Evolutionary conservation across 2,113 vertebrate genomes (phyloP), one percentile per base, ranked within the genome.

Genomic region (Etheostoma cragini): DNA sequence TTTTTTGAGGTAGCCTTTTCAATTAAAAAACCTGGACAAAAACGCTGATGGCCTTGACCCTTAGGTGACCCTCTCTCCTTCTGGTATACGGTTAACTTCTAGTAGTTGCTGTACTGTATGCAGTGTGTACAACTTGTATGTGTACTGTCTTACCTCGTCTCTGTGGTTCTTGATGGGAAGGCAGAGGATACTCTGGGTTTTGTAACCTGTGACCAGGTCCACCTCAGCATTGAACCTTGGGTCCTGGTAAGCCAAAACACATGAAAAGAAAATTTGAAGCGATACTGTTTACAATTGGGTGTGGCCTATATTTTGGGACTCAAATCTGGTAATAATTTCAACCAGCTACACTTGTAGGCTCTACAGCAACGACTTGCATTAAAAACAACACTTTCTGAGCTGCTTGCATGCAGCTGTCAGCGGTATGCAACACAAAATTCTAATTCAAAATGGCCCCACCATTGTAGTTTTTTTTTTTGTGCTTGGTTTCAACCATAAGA

Each of bases 151-250:
- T 91, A 99, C 98, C 96, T 99, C 97, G 21, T 97, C 96, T 87
- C 95, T 95, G 52, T 99, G 98, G 89, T 99, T 99, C 94, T 99
- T 99, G 93, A 99, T 99, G 45, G 98, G 98, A 96, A 99, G 96
- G 88, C 98, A 99, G 61, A 99, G 96, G 86, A 99, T 98, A 75
- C 97, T 99, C 76, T 99, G 97, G 26, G 98, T 99, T 94, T 95
- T 98, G 92, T 99, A 99, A 1, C 98, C 98, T 42, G 98, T 99
- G 93, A 99, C 98, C 91, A 97, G 96, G 94, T 99, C 98, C 6
- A 99, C 97, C 92, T 99, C 98, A 30, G 98, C 98, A 71, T 99
- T 99, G 92, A 99, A 99, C 86, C 98, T 95, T 72, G 97, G 95
- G 90, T 99, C 98, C 98, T 99, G 76, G 45, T 11, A 76, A 77